Percentiles rank a stretch among this genome's conserved stretches.
Conservation (phyloP, 2,113 vertebrate species). For the Silurus asotus region DNA sequence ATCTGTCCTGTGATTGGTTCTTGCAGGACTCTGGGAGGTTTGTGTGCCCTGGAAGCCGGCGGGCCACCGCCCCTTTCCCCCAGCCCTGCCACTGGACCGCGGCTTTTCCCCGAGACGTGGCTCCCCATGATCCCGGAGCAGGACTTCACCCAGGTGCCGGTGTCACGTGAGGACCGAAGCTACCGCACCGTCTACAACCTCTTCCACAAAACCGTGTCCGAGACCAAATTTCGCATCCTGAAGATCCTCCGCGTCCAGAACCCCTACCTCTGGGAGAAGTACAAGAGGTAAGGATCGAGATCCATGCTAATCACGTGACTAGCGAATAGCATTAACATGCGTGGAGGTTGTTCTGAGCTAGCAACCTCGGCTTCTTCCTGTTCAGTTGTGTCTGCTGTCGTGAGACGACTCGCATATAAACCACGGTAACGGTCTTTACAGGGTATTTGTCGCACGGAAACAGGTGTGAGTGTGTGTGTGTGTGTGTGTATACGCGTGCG, state of each 20-base stretch:
- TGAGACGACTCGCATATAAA: slow-evolving; percentile 26
- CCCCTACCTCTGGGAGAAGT: slow-evolving; percentile 99
- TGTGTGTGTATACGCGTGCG: slow-evolving; percentile 5
- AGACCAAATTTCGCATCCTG: slow-evolving; percentile 94
- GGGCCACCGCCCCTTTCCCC: slow-evolving; percentile 74
- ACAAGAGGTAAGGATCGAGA: slow-evolving; percentile 85
- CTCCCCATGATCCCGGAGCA: slow-evolving; percentile 88
- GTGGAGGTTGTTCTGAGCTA: background rate
- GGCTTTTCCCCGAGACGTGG: slow-evolving; percentile 96
- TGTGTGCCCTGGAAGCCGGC: slow-evolving; percentile 66
- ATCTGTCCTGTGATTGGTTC: background rate
- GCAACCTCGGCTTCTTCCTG: slow-evolving; percentile 1
- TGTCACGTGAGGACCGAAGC: slow-evolving; percentile 92
- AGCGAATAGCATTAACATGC: background rate
- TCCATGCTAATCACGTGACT: too few relatives aligned
- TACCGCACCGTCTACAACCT: slow-evolving; percentile 97
- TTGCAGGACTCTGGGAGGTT: slow-evolving; percentile 83
- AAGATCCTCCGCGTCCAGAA: slow-evolving; percentile 97
- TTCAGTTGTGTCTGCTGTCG: background rate
- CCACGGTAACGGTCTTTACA: slow-evolving; percentile 36
- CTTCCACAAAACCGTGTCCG: slow-evolving; percentile 98
- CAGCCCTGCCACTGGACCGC: slow-evolving; percentile 75
- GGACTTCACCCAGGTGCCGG: slow-evolving; percentile 97
- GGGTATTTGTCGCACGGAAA: slow-evolving; percentile 30
- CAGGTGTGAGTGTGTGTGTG: slow-evolving; percentile 27